phyloP scores from a whole-genome alignment of 1,140 invertebrate genomes.

The Latrodectus geometricus region DNA sequence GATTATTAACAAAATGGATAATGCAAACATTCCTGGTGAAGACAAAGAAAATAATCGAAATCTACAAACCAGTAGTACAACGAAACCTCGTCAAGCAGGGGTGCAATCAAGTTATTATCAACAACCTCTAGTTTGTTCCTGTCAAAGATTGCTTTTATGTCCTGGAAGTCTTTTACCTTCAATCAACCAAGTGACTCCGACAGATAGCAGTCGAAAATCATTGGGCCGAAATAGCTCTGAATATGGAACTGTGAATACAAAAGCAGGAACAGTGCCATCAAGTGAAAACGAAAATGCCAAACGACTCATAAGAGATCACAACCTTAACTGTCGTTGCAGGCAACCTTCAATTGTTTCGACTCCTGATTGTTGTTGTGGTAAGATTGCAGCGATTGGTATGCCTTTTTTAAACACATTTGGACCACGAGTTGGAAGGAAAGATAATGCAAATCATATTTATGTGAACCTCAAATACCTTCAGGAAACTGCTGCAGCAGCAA shows the following conservation, averaged over 20 bases:
- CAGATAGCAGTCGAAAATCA: neutral
- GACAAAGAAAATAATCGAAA: conserved; percentile 54
- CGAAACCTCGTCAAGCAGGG: neutral
- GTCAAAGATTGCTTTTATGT: conserved; percentile 41
- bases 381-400: conserved; percentile 14
- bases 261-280: neutral
- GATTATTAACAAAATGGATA: conserved; percentile 56
- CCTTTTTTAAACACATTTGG: conserved; percentile 41
- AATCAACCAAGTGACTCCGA: neutral
- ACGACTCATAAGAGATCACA: conserved; percentile 10
- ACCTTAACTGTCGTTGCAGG: conserved; percentile 46
- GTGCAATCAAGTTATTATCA: neutral
- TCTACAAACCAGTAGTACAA: neutral
- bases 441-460: conserved; percentile 59
- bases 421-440: conserved; percentile 31
- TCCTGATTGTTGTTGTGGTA: conserved; percentile 40
- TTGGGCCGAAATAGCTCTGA: conserved; percentile 31
- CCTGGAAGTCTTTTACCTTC: conserved; percentile 45
- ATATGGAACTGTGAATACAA: conserved; percentile 47
- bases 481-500: conserved; percentile 47
- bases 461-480: conserved; percentile 56
- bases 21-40: conserved; percentile 16
- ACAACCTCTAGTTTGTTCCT: conserved; percentile 43
- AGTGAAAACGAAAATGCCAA: conserved; percentile 36
- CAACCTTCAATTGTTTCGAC: conserved; percentile 11